Evolutionary conservation across 2,113 vertebrate genomes (phyloP), one percentile per base, ranked within the genome.

Genomic region (Elgaria multicarinata): DNA sequence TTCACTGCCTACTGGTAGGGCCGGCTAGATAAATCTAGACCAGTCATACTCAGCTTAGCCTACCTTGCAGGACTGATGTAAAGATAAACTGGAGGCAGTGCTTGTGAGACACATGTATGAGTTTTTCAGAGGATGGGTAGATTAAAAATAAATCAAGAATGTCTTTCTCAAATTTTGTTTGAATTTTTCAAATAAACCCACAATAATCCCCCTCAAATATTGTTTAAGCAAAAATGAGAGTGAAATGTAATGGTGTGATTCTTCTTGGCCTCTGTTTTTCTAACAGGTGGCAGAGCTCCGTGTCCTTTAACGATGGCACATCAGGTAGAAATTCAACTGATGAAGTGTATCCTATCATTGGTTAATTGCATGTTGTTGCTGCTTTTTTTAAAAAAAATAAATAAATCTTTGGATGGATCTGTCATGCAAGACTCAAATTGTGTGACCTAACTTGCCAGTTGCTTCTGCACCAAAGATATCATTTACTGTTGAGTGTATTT

Each of bases 401-500:
- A n/a, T n/a, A n/a, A n/a, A 90, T 91, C 84, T 95, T 94, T 93
- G 77, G 90, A 69, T 88, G 96, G 95, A 94, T 92, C 93, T 95
- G 96, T 96, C 95, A 95, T 64, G 86, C 91, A 92, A 89, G 91
- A 95, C 93, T 90, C 92, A 95, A 94, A 93, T 83, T 71, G 94
- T 93, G 93, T 95, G 96, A 96, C 96, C 96, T 93, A 89, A 93
- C 95, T 95, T 90, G 91, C 89, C 55, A 91, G 95, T 86, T 90
- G 94, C 89, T 91, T 95, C 89, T 95, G 88, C 93, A 87, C 77
- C 62, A 93, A 94, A 96, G 95, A 96, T 95, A 95, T 97, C 96
- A 92, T 96, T 96, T 94, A 91, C 94, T 96, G 96, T 96, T 93
- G 95, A 96, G 95, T 96, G 92, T 98, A 96, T 98, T 98, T 96